A percentile compares a stretch with the other conserved stretches of the same genome.
phyloP scores from a whole-genome alignment of 2,888 invertebrate species.

The Escarpia spicata region DNA sequence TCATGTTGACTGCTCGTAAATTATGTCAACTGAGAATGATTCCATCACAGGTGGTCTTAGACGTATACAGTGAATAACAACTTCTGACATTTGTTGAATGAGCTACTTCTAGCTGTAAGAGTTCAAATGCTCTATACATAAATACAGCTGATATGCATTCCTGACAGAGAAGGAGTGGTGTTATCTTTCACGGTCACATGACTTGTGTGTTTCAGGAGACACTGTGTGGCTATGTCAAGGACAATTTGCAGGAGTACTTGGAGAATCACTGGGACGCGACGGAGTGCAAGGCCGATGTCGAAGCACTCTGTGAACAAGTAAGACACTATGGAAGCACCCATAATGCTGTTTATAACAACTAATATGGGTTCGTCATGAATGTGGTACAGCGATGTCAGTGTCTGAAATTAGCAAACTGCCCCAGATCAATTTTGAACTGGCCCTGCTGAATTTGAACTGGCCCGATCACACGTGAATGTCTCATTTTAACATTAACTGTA shows the following conservation, averaged over 20 bases:
- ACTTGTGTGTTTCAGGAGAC: constrained; percentile 59
- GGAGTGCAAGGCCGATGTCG: constrained; percentile 76
- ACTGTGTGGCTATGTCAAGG: constrained; percentile 74
- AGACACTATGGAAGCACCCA: constrained; percentile 38
- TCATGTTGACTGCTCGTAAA: not conserved
- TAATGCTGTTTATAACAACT: not conserved
- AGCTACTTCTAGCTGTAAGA: not conserved
- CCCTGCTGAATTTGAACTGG: not conserved
- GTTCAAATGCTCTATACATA: constrained; percentile 10
- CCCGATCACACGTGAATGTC: no score
- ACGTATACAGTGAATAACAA: not conserved
- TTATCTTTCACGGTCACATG: not conserved
- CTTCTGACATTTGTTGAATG: not conserved
- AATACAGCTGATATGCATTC: not conserved
- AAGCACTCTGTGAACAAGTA: constrained; percentile 75
- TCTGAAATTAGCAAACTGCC: not conserved
- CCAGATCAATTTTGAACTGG: no score
- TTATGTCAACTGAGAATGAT: not conserved
- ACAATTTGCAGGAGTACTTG: constrained; percentile 78
- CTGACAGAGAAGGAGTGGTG: not conserved
- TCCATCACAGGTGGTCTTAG: not conserved
- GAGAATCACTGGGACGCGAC: constrained; percentile 77
- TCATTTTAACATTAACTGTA: no score
- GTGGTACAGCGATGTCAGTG: not conserved
- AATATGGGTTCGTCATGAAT: no score